Conservation (phyloP, 1,140 invertebrate species). For the Propsilocerus akamusi region DNA sequence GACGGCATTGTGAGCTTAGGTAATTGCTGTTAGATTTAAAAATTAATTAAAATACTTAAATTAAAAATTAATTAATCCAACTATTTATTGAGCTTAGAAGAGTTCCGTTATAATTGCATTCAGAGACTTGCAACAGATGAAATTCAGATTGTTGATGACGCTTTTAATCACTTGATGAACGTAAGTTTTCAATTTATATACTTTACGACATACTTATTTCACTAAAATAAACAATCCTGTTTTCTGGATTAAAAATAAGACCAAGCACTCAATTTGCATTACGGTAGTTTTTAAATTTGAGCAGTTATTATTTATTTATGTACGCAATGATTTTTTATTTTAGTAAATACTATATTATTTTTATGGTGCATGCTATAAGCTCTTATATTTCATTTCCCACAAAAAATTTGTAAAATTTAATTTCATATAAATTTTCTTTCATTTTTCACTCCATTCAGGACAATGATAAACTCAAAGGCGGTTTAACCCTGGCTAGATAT, state of each 20-base stretch:
- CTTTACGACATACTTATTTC: not conserved
- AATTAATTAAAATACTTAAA: too few species aligned
- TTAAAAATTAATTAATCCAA: too few species aligned
- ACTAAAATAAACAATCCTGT: too few species aligned
- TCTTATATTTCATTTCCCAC: not conserved
- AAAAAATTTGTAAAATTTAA: not conserved
- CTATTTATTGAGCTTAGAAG: conserved; percentile 55
- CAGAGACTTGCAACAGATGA: conserved; percentile 56
- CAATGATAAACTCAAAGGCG: conserved; percentile 56
- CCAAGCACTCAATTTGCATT: not conserved
- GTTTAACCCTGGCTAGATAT: conserved; percentile 52
- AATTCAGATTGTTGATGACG: conserved; percentile 52
- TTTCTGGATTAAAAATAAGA: not conserved
- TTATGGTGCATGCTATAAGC: not conserved
- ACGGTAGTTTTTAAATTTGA: not conserved
- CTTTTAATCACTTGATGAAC: conserved; percentile 53
- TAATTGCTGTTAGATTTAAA: too few species aligned
- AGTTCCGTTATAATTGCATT: conserved; percentile 66
- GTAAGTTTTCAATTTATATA: conserved; percentile 29
- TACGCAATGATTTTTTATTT: not conserved
- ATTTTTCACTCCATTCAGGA: conserved; percentile 34
- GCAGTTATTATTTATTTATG: not conserved
- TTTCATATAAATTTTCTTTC: not conserved
- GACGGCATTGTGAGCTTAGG: too few species aligned
- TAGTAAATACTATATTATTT: not conserved